These are phyloP conservation scores for Junco hyemalis DNA, from an alignment of 2,113 vertebrate species.

Conservation along the genomic window DNA sequence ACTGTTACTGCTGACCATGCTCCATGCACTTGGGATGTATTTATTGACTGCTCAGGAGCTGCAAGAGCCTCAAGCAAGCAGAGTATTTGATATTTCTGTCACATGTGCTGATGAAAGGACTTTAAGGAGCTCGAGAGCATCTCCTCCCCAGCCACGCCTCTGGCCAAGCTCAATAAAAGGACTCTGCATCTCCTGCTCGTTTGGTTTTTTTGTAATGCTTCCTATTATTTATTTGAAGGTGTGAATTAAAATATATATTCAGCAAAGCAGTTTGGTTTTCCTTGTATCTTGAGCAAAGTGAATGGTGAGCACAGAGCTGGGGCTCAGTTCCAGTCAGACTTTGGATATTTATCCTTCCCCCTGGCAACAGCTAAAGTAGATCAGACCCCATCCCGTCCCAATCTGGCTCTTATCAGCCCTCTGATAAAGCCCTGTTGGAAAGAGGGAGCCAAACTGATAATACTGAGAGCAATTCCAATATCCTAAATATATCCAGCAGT, in stretches of 20 bases:
- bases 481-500: neutral
- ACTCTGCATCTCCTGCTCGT: conserved; percentile 13
- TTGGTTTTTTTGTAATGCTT: conserved; percentile 39
- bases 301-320: rapidly evolving
- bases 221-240: conserved; percentile 53
- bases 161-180: conserved; percentile 57
- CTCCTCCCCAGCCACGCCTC: neutral
- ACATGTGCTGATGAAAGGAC: neutral
- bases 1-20: neutral
- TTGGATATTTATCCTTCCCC: neutral
- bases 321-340: neutral
- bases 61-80: neutral
- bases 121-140: neutral
- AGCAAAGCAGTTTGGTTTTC: neutral
- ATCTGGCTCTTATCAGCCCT: neutral
- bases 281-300: neutral
- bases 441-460: conserved; percentile 5
- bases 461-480: neutral
- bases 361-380: neutral
- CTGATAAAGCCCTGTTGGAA: neutral
- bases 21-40: conserved; percentile 42
- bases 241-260: conserved; percentile 27
- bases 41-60: conserved; percentile 38
- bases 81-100: conserved; percentile 29
- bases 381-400: neutral